Percentiles rank a stretch among this genome's conserved stretches.
These are phyloP conservation scores for Octopus sinensis DNA, from an alignment of 1,140 invertebrate species.

Conservation along the genomic window DNA sequence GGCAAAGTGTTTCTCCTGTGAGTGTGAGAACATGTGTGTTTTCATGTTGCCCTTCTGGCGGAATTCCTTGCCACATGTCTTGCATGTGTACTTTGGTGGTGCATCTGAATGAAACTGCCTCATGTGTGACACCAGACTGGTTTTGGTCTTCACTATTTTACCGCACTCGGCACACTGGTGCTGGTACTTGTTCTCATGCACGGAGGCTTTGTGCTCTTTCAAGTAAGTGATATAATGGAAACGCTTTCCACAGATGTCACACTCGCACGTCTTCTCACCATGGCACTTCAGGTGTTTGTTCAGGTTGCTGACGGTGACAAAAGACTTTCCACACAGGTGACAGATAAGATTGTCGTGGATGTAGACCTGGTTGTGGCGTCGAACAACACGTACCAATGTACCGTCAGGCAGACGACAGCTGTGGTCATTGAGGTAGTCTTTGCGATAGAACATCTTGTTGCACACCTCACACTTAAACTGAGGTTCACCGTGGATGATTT, in stretches of 20 bases:
- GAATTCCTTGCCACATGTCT: slow-evolving; percentile 59
- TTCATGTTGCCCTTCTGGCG: slow-evolving; percentile 59
- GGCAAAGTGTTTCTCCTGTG: slow-evolving; percentile 45
- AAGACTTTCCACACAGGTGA: slow-evolving; percentile 48
- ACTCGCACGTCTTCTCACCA: slow-evolving; percentile 58
- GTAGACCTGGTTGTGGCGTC: slow-evolving; percentile 31
- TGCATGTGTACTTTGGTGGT: slow-evolving; percentile 55
- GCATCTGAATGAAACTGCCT: slow-evolving; percentile 51
- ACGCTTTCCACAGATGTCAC: slow-evolving; percentile 57
- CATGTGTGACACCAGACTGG: slow-evolving; percentile 59
- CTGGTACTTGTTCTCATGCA: slow-evolving; percentile 55
- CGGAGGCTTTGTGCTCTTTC: slow-evolving; percentile 54
- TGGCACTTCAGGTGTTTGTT: slow-evolving; percentile 54
- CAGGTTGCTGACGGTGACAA: slow-evolving; percentile 50
- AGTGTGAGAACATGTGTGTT: slow-evolving; percentile 55
- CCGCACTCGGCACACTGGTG: slow-evolving; percentile 57
- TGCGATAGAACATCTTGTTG: slow-evolving; percentile 31
- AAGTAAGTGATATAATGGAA: slow-evolving; percentile 60
- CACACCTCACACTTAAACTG: slow-evolving; percentile 42
- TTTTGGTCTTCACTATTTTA: slow-evolving; percentile 60
- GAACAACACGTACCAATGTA: slow-evolving; percentile 32
- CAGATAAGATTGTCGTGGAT: slow-evolving; percentile 44
- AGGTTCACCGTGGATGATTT: slow-evolving; percentile 32
- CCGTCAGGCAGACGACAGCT: slow-evolving; percentile 34
- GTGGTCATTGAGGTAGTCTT: slow-evolving; percentile 42